Conservation (phyloP, 1,140 invertebrate species). For the Drosophila elegans region DNA sequence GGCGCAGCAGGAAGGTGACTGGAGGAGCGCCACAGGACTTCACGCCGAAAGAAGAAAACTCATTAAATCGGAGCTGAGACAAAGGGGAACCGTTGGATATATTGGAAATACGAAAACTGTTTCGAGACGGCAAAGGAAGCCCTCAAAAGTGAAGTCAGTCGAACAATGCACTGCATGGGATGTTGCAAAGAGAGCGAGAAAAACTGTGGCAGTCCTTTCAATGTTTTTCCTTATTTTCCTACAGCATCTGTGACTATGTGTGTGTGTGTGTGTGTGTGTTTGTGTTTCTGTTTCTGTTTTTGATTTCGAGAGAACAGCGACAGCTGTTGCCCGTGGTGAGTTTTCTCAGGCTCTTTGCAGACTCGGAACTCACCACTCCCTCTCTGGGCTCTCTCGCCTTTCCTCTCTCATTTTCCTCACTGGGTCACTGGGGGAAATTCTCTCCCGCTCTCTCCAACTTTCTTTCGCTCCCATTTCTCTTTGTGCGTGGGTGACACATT, state of each 20-base stretch:
- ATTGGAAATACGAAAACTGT: constrained; percentile 60
- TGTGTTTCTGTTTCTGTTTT: constrained; percentile 27
- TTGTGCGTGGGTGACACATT: constrained; percentile 54
- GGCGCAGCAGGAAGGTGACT: constrained; percentile 37
- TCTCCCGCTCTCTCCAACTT: constrained; percentile 27
- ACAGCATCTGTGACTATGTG: constrained; percentile 1
- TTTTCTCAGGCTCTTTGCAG: constrained; percentile 53
- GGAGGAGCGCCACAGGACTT: constrained; percentile 69
- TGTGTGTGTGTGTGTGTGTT: constrained; percentile 6
- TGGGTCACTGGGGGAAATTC: constrained; percentile 54
- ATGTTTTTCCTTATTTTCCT: constrained; percentile 34
- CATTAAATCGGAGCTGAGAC: constrained; percentile 72
- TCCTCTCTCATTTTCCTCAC: constrained; percentile 29
- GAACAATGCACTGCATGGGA: constrained; percentile 63
- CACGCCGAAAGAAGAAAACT: constrained; percentile 71
- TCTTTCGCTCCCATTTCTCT: constrained; percentile 31
- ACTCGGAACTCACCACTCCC: constrained; percentile 47
- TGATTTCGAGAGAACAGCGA: constrained; percentile 53
- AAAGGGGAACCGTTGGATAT: constrained; percentile 37
- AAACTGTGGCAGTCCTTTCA: constrained; percentile 45
- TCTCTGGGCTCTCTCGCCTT: constrained; percentile 20
- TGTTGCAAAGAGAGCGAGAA: constrained; percentile 23
- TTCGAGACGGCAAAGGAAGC: constrained; percentile 37
- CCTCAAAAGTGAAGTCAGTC: constrained; percentile 48
- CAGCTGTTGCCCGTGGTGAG: constrained; percentile 68